phyloP scores from a whole-genome alignment of 2,113 vertebrate species.

The Ochotona princeps region DNA sequence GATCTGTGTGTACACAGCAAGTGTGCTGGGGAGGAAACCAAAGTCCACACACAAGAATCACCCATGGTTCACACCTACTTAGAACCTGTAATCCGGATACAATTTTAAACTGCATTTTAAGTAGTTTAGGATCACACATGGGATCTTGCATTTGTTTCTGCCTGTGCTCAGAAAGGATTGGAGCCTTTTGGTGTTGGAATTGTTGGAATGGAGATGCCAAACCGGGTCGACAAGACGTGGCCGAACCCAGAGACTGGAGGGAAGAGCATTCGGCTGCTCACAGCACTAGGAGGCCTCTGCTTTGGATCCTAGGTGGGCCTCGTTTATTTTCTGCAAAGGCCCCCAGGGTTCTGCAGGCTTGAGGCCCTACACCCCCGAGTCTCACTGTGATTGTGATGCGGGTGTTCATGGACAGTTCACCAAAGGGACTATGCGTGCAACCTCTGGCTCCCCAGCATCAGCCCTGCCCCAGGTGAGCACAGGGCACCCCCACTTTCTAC shows the following conservation, averaged over 20 bases:
- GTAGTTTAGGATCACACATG: neutral
- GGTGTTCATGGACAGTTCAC: neutral
- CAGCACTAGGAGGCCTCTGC: fast-evolving
- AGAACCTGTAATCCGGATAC: too few relatives aligned
- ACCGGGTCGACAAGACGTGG: neutral
- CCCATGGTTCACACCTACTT: neutral
- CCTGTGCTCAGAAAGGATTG: neutral
- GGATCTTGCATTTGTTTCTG: neutral
- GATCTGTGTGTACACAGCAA: neutral
- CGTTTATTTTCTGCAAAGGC: neutral
- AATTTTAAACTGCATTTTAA: neutral
- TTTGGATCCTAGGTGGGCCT: neutral
- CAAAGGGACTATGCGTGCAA: fast-evolving
- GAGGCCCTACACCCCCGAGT: neutral
- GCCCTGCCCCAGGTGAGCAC: neutral
- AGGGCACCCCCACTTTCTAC: neutral
- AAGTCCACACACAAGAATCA: neutral
- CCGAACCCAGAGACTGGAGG: neutral
- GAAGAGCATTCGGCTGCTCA: fast-evolving
- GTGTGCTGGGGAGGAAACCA: neutral
- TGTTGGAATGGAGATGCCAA: neutral
- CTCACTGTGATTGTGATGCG: neutral
- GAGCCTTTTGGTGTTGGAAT: neutral
- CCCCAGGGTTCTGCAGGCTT: too few relatives aligned
- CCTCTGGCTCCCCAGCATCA: neutral